phyloP scores from a whole-genome alignment of 2,888 invertebrate species.

The Ectropis crepuscularia region DNA sequence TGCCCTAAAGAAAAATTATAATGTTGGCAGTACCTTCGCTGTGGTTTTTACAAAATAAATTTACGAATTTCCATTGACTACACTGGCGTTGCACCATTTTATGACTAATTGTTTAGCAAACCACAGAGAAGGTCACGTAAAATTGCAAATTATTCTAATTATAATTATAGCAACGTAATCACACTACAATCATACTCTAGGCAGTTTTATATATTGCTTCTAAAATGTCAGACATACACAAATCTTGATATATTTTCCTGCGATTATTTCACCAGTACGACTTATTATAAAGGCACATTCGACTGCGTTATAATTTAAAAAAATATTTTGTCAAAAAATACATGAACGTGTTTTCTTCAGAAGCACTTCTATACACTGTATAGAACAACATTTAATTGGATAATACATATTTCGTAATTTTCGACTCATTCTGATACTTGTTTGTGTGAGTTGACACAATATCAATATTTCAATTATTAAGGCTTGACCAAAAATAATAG shows the following conservation, averaged over 20 bases:
- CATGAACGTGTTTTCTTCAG: too few species aligned
- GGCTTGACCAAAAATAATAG: too few species aligned
- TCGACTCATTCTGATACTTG: too few species aligned
- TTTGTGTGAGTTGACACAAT: too few species aligned
- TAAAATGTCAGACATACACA: slow-evolving; percentile 14
- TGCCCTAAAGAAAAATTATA: slow-evolving; percentile 62
- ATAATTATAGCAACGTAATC: slow-evolving; percentile 36
- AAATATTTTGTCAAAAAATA: too few species aligned
- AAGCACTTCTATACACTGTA: too few species aligned
- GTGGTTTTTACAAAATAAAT: slow-evolving; percentile 52
- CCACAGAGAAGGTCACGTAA: slow-evolving; percentile 62
- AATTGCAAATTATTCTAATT: slow-evolving; percentile 36
- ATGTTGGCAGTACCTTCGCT: slow-evolving; percentile 59
- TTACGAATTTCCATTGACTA: slow-evolving; percentile 34
- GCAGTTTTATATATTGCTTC: slow-evolving; percentile 39
- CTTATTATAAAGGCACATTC: too few species aligned
- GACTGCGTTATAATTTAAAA: too few species aligned
- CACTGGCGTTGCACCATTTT: slow-evolving; percentile 32
- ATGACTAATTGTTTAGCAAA: slow-evolving; percentile 46
- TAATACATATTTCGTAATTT: too few species aligned
- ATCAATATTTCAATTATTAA: too few species aligned
- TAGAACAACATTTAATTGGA: too few species aligned
- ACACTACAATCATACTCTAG: slow-evolving; percentile 44
- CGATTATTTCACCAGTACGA: too few species aligned
- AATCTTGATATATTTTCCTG: slow-evolving; percentile 1